Conservation (phyloP, 2,888 invertebrate genomes). For the Aplocera efformata region DNA sequence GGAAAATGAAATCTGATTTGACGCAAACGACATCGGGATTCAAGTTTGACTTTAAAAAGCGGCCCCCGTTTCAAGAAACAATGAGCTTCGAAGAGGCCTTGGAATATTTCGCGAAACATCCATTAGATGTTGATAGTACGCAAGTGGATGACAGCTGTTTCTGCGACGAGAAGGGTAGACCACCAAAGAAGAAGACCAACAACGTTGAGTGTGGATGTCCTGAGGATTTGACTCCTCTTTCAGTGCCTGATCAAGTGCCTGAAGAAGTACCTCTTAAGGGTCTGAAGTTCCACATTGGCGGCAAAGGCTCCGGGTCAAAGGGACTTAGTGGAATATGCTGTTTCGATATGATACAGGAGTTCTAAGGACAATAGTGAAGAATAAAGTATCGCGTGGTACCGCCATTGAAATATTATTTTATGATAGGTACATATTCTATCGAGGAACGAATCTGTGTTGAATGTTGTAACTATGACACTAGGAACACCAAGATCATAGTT, state of each 20-base stretch:
- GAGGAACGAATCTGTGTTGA: too few species aligned
- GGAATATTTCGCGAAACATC: constrained; percentile 25
- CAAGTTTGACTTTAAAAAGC: constrained; percentile 34
- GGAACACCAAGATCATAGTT: too few species aligned
- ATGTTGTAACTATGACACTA: too few species aligned
- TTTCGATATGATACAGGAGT: constrained; percentile 33
- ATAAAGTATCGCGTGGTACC: too few species aligned
- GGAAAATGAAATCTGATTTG: constrained; percentile 40
- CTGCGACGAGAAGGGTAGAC: constrained; percentile 13
- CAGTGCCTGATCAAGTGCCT: background rate
- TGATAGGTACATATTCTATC: too few species aligned
- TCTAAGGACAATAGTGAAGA: constrained; percentile 6
- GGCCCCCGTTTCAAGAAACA: constrained; percentile 24
- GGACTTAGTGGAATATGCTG: constrained; percentile 42
- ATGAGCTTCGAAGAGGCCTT: constrained; percentile 47
- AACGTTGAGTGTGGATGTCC: constrained; percentile 38
- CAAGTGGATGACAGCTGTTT: constrained; percentile 15
- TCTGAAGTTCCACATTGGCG: constrained; percentile 41
- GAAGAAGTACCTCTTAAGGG: constrained; percentile 26
- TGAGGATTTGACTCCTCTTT: constrained; percentile 9
- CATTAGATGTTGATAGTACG: constrained; percentile 26
- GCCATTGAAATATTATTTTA: too few species aligned
- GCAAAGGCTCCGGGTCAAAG: constrained; percentile 43
- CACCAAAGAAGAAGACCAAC: constrained; percentile 1
- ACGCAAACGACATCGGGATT: constrained; percentile 52